Conservation (phyloP, 2,797 vertebrate species). For the Amblyraja radiata region DNA sequence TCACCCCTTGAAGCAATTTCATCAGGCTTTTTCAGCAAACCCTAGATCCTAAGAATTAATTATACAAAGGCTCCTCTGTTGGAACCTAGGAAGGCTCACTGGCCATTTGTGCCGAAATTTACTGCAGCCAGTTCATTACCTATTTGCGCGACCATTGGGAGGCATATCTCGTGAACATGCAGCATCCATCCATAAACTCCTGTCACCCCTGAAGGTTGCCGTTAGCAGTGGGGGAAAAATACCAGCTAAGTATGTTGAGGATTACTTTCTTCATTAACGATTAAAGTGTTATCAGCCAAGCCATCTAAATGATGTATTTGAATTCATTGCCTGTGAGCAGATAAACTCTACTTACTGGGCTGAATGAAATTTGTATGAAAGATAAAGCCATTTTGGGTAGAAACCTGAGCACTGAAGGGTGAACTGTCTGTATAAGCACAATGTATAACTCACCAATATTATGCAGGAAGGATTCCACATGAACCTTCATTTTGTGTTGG, state of each 20-base stretch:
- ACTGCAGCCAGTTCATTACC: background rate
- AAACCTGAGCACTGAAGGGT: background rate
- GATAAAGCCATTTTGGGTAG: background rate
- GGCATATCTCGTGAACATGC: background rate
- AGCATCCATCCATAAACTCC: background rate
- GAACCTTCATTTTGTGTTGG: too few species aligned
- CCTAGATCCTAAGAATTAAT: too few species aligned
- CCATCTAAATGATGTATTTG: background rate
- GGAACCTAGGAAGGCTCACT: background rate
- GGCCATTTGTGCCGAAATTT: background rate
- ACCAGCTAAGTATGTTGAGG: background rate
- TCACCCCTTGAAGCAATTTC: background rate
- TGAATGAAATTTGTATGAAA: background rate
- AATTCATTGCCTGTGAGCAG: background rate
- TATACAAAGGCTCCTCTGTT: background rate
- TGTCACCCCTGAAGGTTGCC: background rate
- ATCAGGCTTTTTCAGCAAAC: background rate
- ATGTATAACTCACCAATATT: background rate
- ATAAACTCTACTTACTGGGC: background rate
- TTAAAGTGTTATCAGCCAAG: background rate
- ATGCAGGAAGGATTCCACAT: background rate
- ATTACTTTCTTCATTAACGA: constrained; percentile 12
- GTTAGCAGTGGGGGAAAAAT: background rate
- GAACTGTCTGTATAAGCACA: background rate
- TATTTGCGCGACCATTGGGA: background rate